Percentiles rank a stretch among this genome's conserved stretches.
Conservation (phyloP, 2,888 invertebrate species). For the Listrodromus nycthemerus region DNA sequence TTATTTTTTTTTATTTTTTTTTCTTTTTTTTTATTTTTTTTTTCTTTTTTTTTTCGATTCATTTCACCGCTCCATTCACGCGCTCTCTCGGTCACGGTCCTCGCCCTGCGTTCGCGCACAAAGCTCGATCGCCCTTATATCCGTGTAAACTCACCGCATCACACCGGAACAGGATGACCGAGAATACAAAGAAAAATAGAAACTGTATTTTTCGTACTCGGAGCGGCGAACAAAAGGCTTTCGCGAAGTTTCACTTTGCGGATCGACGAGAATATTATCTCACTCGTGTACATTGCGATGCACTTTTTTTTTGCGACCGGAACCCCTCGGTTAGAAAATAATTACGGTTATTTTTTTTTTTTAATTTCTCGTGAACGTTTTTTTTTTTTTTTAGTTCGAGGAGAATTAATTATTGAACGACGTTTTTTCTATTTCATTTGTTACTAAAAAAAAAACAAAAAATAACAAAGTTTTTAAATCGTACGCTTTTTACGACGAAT, state of each 20-base stretch:
- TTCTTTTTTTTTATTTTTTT: background rate
- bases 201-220: constrained; percentile 7
- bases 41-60: background rate
- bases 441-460: too few relatives aligned
- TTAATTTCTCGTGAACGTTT: too few relatives aligned
- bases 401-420: too few relatives aligned
- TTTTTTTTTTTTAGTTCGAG: too few relatives aligned
- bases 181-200: constrained; percentile 11
- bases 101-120: background rate
- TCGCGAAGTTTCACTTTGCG: background rate
- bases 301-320: background rate
- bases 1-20: constrained; percentile 42
- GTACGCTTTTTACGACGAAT: too few relatives aligned
- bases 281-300: background rate
- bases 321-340: background rate
- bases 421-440: too few relatives aligned
- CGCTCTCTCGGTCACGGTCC: background rate
- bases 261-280: background rate
- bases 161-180: constrained; percentile 23
- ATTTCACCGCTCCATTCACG: background rate
- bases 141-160: constrained; percentile 17
- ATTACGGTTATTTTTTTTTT: background rate
- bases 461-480: too few relatives aligned
- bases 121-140: constrained; percentile 3
- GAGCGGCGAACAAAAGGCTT: background rate